A percentile compares a stretch with the other conserved stretches of the same genome.
phyloP scores from a whole-genome alignment of 2,797 vertebrate genomes.

The Arctocebus calabarensis region DNA sequence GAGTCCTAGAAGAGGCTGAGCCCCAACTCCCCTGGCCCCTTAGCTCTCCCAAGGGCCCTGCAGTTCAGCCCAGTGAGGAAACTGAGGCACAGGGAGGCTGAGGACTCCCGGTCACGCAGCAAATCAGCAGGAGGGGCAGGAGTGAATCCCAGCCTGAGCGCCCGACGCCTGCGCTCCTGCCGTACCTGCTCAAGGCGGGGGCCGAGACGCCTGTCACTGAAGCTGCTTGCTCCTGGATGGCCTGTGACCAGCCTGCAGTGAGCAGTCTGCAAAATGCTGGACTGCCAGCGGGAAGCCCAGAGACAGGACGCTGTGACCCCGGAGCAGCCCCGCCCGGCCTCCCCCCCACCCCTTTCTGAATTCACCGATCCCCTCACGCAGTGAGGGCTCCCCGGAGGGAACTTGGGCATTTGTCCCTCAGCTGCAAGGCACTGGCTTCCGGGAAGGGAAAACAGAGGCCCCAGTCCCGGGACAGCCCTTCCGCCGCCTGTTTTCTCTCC shows the following conservation, averaged over 20 bases:
- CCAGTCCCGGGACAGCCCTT: not conserved
- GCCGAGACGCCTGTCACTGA: not conserved
- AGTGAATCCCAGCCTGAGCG: not conserved
- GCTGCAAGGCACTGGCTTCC: not conserved
- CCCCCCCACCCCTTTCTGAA: not conserved
- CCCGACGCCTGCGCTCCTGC: not conserved
- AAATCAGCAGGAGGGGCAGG: not conserved
- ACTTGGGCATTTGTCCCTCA: not conserved
- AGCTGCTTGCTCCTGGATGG: fast-evolving
- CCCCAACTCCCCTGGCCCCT: fast-evolving
- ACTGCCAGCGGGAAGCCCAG: not conserved
- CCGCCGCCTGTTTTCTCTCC: not conserved
- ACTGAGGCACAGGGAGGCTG: not conserved
- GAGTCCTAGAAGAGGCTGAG: not conserved
- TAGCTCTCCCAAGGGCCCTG: not conserved
- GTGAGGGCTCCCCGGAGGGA: not conserved
- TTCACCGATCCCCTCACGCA: not conserved
- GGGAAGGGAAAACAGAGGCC: not conserved
- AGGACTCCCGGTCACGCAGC: not conserved
- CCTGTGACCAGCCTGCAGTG: not conserved
- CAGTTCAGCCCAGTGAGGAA: not conserved
- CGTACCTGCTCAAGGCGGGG: fast-evolving
- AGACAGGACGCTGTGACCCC: not conserved
- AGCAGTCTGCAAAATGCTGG: not conserved
- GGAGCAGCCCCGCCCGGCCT: not conserved